Base-by-base conservation (phyloP, 2,888 invertebrate species). In the Orchestes rusci region DNA sequence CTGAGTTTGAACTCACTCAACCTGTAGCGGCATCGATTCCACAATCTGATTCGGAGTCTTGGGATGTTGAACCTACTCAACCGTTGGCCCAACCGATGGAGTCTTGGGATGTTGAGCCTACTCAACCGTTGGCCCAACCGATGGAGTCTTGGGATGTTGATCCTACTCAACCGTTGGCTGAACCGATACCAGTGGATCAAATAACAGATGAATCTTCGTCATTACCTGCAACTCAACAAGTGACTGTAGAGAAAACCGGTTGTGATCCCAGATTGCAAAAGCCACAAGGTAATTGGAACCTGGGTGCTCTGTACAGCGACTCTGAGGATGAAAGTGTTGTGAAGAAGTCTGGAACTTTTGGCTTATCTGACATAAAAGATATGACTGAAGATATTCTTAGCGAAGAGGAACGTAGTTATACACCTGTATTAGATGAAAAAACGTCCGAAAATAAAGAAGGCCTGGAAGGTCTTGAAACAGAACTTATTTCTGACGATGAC, bases 401-500 rank as follows among this genome's bases (percentile, higher is more conserved):
- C 56, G 79, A 78, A 46, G 80, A 77, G 59, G 81, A 82, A 64
- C 70, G 82, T 47, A 81, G 80, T 51, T 83, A 82, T 63, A 83
- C 83, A 39, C 83, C 83, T 0, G 82, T 82, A 54, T 70, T 83
- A 40, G 83, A 83, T 63, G 83, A 83, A 62, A 72, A 73, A 56
- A 75, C 74, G 53, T 53, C 55, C 3, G 53, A 57, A 32, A 55
- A 53, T 2, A 57, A 56, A 17, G 56, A 57, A 40, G 65, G 63
- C 8, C 44, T 67, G 13, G 68, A 67, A 40, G 82, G 78, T 2
- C 73, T 84, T 51, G 83, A 80, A 56, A 84, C 84, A 0, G 84
- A 85, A 67, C 70, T 83, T 64, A 83, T 84, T 54, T 84, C 84
- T 0, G 82, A 82, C 59, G 83, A 83, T 50, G 82, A 81, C 58